Evolutionary conservation across 2,113 vertebrate species (phyloP), one percentile per base, ranked within the genome.

Genomic region (Entelurus aequoreus): DNA sequence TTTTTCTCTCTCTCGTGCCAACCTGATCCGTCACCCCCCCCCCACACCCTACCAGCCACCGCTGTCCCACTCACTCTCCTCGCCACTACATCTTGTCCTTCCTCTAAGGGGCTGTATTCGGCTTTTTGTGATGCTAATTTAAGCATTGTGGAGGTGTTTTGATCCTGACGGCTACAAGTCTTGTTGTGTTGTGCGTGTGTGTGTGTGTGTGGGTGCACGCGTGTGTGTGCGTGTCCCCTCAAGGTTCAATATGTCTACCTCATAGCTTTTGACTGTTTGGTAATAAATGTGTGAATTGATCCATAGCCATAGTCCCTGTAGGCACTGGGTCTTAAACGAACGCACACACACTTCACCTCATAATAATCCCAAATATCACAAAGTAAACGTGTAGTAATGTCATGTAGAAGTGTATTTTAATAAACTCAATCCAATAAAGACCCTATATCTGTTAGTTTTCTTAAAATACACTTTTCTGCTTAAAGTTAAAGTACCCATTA

Each of bases 221-320:
- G 6, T 55, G 62, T 19, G 21, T 38, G 63, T 36, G 53, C 53
- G 35, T n/a, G 28, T 6, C 10, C 60, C 76, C 66, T 71, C 59
- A 48, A 70, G 80, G 55, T 74, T 70, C 66, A 81, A 77, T 81
- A 66, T 78, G 59, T 67, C 62, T 65, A 59, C 59, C 69, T 81
- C 75, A 66, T 80, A 75, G 72, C 69, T 80, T 63, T 83, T 79
- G 60, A 66, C 67, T 74, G 68, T 71, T 63, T 73, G 72, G 55
- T 84, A 85, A 85, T 84, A 84, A 76, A 82, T 75, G 72, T 76
- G 81, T 75, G 76, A 82, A 78, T 69, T 84, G 77, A 81, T 87
- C 81, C 80, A 14, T 76, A 74, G 79, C 79, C 52, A 40, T 14
- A 50, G 46, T 61, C 51, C 71, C 70, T 56, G 7, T 6, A 5